Conservation (phyloP, 2,888 invertebrate genomes). For the Mimas tiliae region DNA sequence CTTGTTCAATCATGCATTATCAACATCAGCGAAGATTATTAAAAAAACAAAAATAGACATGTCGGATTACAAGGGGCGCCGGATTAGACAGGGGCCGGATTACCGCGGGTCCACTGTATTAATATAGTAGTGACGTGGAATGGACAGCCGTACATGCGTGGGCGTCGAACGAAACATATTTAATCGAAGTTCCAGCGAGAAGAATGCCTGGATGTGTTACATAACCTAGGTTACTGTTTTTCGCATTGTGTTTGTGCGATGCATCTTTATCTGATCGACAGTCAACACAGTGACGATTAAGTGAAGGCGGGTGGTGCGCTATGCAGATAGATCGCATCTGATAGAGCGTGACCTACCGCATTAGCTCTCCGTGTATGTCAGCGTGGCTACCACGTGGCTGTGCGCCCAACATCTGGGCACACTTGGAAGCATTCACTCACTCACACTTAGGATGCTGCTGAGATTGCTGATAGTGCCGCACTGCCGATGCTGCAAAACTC, state of each 20-base stretch:
- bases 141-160: background rate
- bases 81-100: no score
- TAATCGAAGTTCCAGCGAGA: constrained; percentile 16
- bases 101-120: no score
- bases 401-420: constrained; percentile 28
- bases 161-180: constrained; percentile 23
- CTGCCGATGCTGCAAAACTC: background rate
- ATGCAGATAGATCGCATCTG: constrained; percentile 43
- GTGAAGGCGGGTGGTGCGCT: constrained; percentile 34
- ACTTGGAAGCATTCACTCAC: background rate
- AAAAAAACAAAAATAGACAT: no score
- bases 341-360: constrained; percentile 57
- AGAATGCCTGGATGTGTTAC: constrained; percentile 23
- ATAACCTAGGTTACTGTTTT: constrained; percentile 41
- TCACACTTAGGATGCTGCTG: background rate
- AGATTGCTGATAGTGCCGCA: background rate
- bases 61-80: no score
- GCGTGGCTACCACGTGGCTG: constrained; percentile 30
- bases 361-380: constrained; percentile 41
- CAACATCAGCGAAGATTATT: no score
- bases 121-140: constrained; percentile 15
- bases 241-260: constrained; percentile 35
- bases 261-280: constrained; percentile 42
- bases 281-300: constrained; percentile 46
- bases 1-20: no score